Evolutionary conservation across 2,888 invertebrate species (phyloP).

Genomic region (Stomorhina lunata): DNA sequence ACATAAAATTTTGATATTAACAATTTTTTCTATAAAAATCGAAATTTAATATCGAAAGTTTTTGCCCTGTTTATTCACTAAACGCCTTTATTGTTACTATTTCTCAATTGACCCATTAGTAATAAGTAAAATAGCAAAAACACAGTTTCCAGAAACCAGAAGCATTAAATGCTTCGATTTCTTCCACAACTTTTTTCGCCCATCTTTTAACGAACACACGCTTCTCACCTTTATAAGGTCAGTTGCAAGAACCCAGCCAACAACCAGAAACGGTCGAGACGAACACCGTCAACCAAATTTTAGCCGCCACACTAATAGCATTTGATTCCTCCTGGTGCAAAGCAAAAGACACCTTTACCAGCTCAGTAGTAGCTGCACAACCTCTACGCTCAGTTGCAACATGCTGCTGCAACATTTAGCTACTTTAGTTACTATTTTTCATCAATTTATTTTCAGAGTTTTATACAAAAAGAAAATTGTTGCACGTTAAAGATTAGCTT

Average conservation of each 20-base stretch:
- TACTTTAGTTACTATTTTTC: conserved; percentile 58
- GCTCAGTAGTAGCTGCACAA: conserved; percentile 15
- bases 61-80: too few relatives aligned
- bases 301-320: not conserved
- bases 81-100: too few relatives aligned
- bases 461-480: conserved; percentile 60
- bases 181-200: not conserved
- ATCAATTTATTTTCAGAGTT: conserved; percentile 36
- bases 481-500: conserved; percentile 65
- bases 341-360: not conserved
- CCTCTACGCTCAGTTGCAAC: conserved; percentile 16
- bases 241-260: conserved; percentile 58
- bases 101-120: too few relatives aligned
- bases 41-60: too few relatives aligned
- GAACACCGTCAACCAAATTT: conserved; percentile 10
- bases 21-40: too few relatives aligned
- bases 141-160: conserved; percentile 41
- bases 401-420: conserved; percentile 40
- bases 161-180: conserved; percentile 48
- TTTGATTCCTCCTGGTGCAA: not conserved
- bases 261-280: not conserved
- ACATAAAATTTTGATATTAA: too few relatives aligned
- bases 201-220: conserved; percentile 72
- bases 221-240: conserved; percentile 77
- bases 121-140: too few relatives aligned